Evolutionary conservation across 2,113 vertebrate genomes (phyloP).

Genomic region (Brachyistius frenatus): DNA sequence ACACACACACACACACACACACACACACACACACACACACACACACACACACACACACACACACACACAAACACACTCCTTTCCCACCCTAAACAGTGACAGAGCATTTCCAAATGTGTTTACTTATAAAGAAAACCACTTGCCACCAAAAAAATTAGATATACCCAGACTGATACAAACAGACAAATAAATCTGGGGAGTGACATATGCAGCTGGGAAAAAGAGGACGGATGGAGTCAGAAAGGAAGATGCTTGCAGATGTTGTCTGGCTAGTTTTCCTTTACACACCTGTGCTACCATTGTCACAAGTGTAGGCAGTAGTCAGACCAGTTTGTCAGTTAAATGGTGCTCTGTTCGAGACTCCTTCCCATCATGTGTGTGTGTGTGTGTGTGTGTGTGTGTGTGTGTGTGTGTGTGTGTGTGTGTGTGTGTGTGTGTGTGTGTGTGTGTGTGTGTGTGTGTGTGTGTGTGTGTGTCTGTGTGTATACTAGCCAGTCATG

Average conservation of each 20-base stretch:
- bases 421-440: slow-evolving; percentile 20
- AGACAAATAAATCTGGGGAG: not conserved
- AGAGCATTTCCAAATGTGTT: slow-evolving; percentile 82
- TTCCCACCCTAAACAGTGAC: slow-evolving; percentile 79
- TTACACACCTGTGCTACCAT: slow-evolving; percentile 25
- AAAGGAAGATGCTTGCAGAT: not conserved
- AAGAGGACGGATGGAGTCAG: too few relatives aligned
- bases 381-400: slow-evolving; percentile 23
- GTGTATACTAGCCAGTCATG: slow-evolving; percentile 38
- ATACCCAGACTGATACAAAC: slow-evolving; percentile 15
- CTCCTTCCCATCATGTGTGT: not conserved
- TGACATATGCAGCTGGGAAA: not conserved
- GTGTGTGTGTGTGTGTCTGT: slow-evolving; percentile 25
- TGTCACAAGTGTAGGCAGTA: not conserved
- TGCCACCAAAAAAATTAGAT: slow-evolving; percentile 44
- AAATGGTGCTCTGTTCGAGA: slow-evolving; percentile 20
- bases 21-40: slow-evolving; percentile 55
- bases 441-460: too few relatives aligned
- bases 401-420: slow-evolving; percentile 7
- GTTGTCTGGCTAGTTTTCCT: not conserved
- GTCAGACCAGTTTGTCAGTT: not conserved
- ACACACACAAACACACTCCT: slow-evolving; percentile 49
- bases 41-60: slow-evolving; percentile 51
- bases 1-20: slow-evolving; percentile 49
- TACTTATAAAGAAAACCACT: slow-evolving; percentile 70